A percentile compares a stretch with the other conserved stretches of the same genome.
Conservation (phyloP, 2,797 vertebrate species). For the Heteromormyrus szaboi region DNA sequence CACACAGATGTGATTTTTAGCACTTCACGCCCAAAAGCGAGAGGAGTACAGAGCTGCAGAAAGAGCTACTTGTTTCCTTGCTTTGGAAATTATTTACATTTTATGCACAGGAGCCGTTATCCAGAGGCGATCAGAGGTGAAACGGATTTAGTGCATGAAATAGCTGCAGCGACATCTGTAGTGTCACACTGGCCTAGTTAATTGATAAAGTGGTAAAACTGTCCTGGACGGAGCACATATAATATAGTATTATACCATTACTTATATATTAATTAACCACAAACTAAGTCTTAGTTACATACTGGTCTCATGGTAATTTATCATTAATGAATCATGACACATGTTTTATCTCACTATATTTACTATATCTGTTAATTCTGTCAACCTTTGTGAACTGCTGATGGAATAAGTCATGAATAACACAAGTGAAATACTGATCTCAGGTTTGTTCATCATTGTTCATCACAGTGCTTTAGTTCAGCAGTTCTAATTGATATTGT, state of each 20-base stretch:
- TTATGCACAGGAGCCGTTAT: neutral
- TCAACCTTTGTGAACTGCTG: neutral
- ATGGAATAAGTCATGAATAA: neutral
- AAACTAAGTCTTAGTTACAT: neutral
- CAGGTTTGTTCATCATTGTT: neutral
- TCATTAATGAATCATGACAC: neutral
- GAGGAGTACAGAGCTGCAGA: neutral
- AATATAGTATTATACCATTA: neutral
- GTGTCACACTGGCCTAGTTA: neutral
- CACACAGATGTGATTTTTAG: neutral
- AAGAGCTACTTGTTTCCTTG: neutral
- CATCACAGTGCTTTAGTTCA: neutral
- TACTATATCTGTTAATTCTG: neutral
- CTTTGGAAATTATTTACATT: neutral
- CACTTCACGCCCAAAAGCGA: neutral
- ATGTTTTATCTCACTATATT: neutral
- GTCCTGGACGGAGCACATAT: neutral
- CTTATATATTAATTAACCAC: neutral
- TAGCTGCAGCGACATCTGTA: neutral
- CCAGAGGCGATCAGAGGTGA: neutral
- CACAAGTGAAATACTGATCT: neutral
- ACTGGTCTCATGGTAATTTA: neutral
- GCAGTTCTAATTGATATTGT: neutral
- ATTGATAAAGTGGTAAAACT: neutral
- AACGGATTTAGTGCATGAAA: neutral